Evolutionary conservation across 2,888 invertebrate genomes (phyloP).

Genomic region (Sphinx pinastri): DNA sequence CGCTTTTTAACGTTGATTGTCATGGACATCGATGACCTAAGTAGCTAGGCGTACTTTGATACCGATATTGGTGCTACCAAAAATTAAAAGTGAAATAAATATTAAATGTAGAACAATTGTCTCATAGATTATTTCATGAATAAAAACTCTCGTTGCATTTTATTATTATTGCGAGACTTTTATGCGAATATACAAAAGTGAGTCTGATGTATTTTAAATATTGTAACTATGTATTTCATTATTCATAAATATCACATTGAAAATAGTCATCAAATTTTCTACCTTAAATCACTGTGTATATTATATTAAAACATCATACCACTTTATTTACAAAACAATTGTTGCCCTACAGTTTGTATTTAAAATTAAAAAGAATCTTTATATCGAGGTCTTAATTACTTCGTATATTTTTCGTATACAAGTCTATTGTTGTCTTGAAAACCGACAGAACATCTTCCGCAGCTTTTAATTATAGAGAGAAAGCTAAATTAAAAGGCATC

Average conservation of each 20-base stretch:
- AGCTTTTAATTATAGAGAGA: constrained; percentile 77
- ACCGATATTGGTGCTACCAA: neutral
- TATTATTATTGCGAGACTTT: too few relatives aligned
- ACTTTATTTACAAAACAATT: neutral
- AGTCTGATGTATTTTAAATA: too few relatives aligned
- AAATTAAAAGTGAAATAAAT: neutral
- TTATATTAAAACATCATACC: neutral
- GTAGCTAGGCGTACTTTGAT: too few relatives aligned
- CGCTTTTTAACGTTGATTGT: constrained; percentile 52
- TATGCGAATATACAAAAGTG: too few relatives aligned
- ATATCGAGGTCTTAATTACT: constrained; percentile 22
- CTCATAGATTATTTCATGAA: too few relatives aligned
- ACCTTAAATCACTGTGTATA: neutral
- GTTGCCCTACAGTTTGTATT: constrained; percentile 3
- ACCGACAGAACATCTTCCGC: constrained; percentile 58
- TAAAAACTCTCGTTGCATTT: too few relatives aligned
- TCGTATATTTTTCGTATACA: constrained; percentile 41
- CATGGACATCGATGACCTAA: constrained; percentile 27
- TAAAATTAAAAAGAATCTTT: constrained; percentile 9
- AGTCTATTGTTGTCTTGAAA: constrained; percentile 66
- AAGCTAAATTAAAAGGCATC: constrained; percentile 80
- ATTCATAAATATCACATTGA: too few relatives aligned
- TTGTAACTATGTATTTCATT: too few relatives aligned
- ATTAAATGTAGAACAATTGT: too few relatives aligned
- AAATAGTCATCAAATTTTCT: too few relatives aligned